A percentile compares a stretch with the other conserved stretches of the same genome.
phyloP scores from a whole-genome alignment of 2,888 invertebrate genomes.

The Hoplodrina blanda region DNA sequence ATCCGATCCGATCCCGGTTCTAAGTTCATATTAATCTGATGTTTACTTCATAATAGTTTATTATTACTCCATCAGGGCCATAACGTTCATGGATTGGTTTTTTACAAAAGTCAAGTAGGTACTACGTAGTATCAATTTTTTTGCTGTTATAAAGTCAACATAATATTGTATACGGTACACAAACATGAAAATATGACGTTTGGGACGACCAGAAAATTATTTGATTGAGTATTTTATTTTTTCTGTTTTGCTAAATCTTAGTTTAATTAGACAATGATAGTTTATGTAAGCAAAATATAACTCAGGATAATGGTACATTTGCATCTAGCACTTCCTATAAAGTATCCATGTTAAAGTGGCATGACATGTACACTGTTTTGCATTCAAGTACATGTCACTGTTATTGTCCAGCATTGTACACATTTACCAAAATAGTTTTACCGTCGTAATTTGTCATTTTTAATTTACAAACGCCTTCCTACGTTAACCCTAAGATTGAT shows the following conservation, averaged over 20 bases:
- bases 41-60: no score
- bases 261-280: conserved; percentile 45
- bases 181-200: no score
- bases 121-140: no score
- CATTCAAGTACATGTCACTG: conserved; percentile 87
- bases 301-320: conserved; percentile 67
- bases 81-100: no score
- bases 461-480: conserved; percentile 53
- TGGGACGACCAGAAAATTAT: neutral
- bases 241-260: neutral
- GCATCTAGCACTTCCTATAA: conserved; percentile 82
- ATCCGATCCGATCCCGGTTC: no score
- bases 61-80: no score
- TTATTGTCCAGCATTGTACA: conserved; percentile 86
- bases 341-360: conserved; percentile 81
- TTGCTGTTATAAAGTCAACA: no score
- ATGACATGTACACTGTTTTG: conserved; percentile 87
- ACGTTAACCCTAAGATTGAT: conserved; percentile 50
- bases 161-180: no score
- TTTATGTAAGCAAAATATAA: conserved; percentile 58
- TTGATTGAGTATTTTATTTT: neutral
- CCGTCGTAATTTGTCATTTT: conserved; percentile 35
- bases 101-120: no score
- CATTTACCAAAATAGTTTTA: conserved; percentile 57
- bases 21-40: no score